Evolutionary conservation across 2,113 vertebrate genomes (phyloP), one percentile per base, ranked within the genome.

Genomic region (Lepisosteus osseus): DNA sequence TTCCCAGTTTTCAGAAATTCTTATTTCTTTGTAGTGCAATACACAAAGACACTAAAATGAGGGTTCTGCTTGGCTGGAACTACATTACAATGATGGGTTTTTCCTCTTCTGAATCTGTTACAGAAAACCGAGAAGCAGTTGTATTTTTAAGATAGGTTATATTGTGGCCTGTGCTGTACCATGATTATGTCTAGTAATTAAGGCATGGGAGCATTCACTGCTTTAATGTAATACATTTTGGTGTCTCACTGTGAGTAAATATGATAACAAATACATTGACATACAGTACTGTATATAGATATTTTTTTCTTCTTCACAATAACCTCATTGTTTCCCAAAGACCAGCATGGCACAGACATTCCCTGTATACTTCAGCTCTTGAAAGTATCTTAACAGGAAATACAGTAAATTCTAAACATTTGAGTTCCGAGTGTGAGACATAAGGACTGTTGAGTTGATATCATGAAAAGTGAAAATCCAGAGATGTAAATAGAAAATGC

Each of bases 1-100:
- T 76, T 76, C 70, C 68, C 51, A 66, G 59, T 57, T 61, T 54
- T 54, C 59, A 61, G 59, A 61, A 61, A 6, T 6, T 61, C 59
- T 61, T 61, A n/a, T 7, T 29, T 65, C 41, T 43, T 65, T 9
- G 5, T 65, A 61, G 59, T 29, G 59, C 7, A 8, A 65, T 29
- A 65, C 62, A 40, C 62, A 65, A 65, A 43, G 62, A 40, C 62
- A 65, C 5, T 41, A 65, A 41, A 59, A 2, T 59, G 11, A 59
- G 56, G 2, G 56, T 59, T 51, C 47, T 51, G 47, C n/a, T 59
- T 59, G 3, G 47, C 5, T 51, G 5, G 5, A 51, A 51, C 47
- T 51, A 51, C 47, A 51, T 51, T 51, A 51, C 47, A 51, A 51
- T 51, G 47, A 29, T 29, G 29, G 29, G 29, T 51, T 51, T 5